Percentiles rank a stretch among this genome's conserved stretches.
phyloP scores from a whole-genome alignment of 2,797 vertebrate species.

The Psittacula echo region DNA sequence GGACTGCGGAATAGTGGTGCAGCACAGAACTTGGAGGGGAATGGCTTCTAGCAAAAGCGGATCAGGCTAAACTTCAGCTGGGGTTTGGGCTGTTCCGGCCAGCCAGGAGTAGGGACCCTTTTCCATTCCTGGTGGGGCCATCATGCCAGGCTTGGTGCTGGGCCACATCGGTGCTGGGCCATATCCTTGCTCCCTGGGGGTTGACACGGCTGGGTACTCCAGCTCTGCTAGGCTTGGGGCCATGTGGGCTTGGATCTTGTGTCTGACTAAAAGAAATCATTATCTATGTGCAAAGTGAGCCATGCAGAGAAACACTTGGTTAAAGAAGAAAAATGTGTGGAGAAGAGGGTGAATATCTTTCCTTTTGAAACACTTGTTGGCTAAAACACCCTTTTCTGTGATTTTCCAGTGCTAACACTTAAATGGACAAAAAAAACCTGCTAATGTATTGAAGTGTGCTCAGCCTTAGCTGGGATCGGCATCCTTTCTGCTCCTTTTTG shows the following conservation, averaged over 20 bases:
- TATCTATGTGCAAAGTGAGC: background rate
- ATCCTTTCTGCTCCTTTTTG: background rate
- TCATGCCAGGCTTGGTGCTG: background rate
- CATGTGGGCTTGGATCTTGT: background rate
- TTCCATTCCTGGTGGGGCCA: fast-evolving
- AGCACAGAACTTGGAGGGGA: background rate
- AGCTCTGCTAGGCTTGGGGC: background rate
- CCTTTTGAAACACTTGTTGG: background rate
- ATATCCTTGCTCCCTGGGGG: fast-evolving
- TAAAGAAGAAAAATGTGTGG: background rate
- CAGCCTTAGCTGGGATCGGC: background rate
- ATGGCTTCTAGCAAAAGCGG: background rate
- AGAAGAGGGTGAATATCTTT: background rate
- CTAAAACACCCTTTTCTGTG: background rate
- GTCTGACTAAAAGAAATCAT: background rate
- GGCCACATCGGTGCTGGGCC: background rate
- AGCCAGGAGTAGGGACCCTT: background rate
- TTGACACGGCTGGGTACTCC: background rate
- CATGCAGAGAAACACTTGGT: background rate
- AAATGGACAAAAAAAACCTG: slow-evolving; percentile 29
- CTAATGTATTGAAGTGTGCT: background rate
- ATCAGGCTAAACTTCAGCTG: background rate
- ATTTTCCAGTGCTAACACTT: background rate
- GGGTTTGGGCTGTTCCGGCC: background rate
- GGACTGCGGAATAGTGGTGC: fast-evolving